Conservation (phyloP, 2,888 invertebrate species). For the Pseudanteris insignis region DNA sequence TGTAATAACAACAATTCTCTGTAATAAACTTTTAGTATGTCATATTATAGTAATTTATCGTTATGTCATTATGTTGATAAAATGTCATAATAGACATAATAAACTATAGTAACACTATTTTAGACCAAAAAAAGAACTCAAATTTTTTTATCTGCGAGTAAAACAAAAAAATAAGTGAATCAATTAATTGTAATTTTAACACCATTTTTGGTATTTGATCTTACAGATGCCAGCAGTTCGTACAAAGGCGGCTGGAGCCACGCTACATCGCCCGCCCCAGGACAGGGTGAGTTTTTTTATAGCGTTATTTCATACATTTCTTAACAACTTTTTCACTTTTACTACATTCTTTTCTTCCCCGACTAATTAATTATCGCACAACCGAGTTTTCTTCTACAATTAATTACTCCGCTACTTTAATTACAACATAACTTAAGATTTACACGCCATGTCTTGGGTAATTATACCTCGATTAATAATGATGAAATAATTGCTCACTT, state of each 20-base stretch:
- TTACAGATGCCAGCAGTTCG: constrained; percentile 65
- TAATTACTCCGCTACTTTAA: constrained; percentile 34
- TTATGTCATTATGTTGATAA: too few species aligned
- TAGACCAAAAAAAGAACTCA: too few species aligned
- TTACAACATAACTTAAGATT: constrained; percentile 26
- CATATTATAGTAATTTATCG: too few species aligned
- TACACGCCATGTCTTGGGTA: constrained; percentile 19
- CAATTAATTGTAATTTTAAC: constrained; percentile 3
- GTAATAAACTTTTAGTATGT: too few species aligned
- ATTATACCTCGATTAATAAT: constrained; percentile 17
- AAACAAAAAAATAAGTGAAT: background rate
- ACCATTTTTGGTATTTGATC: constrained; percentile 21
- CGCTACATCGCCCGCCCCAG: constrained; percentile 65
- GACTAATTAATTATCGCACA: constrained; percentile 32
- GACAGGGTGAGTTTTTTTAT: constrained; percentile 60
- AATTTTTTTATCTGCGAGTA: too few species aligned
- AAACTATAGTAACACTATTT: too few species aligned
- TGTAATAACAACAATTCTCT: too few species aligned
- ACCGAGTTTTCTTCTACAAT: constrained; percentile 30
- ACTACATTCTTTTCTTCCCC: constrained; percentile 2
- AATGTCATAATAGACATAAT: too few species aligned
- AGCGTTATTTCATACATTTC: constrained; percentile 2
- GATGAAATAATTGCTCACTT: too few species aligned
- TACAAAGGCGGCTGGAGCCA: constrained; percentile 66
- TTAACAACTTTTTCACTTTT: background rate